Percentiles rank a stretch among this genome's conserved stretches.
Evolutionary conservation across 2,797 vertebrate genomes (phyloP).

Genomic region (Geotrypetes seraphini): DNA sequence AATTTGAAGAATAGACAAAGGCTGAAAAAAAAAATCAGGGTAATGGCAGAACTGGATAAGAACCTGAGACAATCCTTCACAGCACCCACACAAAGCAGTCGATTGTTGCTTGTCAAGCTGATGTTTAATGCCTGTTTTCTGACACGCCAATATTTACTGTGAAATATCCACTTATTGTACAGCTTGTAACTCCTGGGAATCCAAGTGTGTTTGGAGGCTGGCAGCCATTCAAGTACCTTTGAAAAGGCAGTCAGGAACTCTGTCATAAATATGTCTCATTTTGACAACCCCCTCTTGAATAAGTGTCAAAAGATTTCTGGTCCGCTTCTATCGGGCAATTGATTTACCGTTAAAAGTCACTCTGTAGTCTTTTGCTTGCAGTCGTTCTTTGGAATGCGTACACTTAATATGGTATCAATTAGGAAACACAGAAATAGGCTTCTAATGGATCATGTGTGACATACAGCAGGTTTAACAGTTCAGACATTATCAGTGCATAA

Average conservation of each 20-base stretch:
- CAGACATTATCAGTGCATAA: too few species aligned
- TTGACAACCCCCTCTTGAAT: slow-evolving; percentile 39
- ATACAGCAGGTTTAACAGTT: too few species aligned
- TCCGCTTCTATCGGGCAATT: slow-evolving; percentile 8
- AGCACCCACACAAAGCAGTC: slow-evolving; percentile 12
- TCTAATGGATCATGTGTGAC: background rate
- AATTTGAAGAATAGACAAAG: too few species aligned
- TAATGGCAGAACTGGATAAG: background rate
- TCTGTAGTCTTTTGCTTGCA: background rate
- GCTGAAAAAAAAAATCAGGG: too few species aligned
- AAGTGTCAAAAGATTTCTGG: slow-evolving; percentile 23
- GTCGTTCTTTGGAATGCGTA: too few species aligned
- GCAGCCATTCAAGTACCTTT: slow-evolving; percentile 35
- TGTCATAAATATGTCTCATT: slow-evolving; percentile 36
- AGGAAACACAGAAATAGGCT: background rate
- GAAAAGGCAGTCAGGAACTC: slow-evolving; percentile 30
- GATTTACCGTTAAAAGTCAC: slow-evolving; percentile 9
- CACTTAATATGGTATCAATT: background rate
- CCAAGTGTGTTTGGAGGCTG: slow-evolving; percentile 20
- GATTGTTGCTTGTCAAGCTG: slow-evolving; percentile 16
- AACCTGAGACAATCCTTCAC: slow-evolving; percentile 6
- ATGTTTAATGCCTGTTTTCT: slow-evolving; percentile 24
- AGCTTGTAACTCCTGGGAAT: slow-evolving; percentile 16
- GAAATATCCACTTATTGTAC: slow-evolving; percentile 19
- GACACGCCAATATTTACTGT: slow-evolving; percentile 24